Percentiles rank a stretch among this genome's conserved stretches.
Conservation (phyloP, 2,888 invertebrate genomes). For the Steromphala cineraria region DNA sequence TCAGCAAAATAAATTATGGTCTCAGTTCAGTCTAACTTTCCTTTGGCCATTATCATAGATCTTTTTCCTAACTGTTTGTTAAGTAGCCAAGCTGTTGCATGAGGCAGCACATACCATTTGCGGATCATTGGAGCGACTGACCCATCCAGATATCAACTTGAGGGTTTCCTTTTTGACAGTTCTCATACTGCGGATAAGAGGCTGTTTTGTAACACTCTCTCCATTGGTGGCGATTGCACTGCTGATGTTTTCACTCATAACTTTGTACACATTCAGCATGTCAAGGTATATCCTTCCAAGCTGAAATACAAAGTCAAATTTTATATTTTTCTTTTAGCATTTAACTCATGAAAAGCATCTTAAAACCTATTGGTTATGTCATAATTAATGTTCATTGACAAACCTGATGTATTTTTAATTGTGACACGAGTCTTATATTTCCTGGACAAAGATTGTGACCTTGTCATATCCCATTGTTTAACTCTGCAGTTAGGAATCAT, state of each 20-base stretch:
- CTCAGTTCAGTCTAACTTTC: too few relatives aligned
- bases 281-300: slow-evolving; percentile 97
- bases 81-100: background rate
- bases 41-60: too few relatives aligned
- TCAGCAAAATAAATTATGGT: too few relatives aligned
- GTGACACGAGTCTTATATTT: too few relatives aligned
- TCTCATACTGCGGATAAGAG: slow-evolving; percentile 97
- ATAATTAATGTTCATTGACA: background rate
- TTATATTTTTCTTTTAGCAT: background rate
- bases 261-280: slow-evolving; percentile 99
- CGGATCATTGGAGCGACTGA: slow-evolving; percentile 91
- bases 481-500: too few relatives aligned
- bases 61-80: too few relatives aligned
- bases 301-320: slow-evolving; percentile 77
- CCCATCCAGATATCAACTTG: slow-evolving; percentile 97
- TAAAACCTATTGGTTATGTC: background rate
- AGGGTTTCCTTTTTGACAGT: slow-evolving; percentile 99
- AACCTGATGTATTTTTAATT: too few relatives aligned
- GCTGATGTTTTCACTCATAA: slow-evolving; percentile 79
- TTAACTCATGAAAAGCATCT: background rate
- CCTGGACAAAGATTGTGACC: too few relatives aligned
- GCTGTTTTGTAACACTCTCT: slow-evolving; percentile 97
- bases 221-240: slow-evolving; percentile 92
- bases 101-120: slow-evolving; percentile 59
- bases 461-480: too few relatives aligned